Evolutionary conservation across 2,113 vertebrate species (phyloP).

Genomic region (Ptilonorhynchus violaceus): DNA sequence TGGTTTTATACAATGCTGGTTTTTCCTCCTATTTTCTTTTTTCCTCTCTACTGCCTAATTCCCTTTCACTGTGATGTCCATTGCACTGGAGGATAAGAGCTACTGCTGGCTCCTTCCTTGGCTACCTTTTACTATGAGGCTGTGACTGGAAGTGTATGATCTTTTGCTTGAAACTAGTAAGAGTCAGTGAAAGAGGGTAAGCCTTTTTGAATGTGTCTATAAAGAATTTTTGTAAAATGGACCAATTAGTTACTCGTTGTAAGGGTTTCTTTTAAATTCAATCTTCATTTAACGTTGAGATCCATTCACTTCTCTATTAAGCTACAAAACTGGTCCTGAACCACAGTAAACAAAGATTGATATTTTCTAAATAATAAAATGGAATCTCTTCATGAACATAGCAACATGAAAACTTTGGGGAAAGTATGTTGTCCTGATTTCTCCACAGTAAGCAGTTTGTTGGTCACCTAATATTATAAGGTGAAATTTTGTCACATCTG

Average conservation of each 20-base stretch:
- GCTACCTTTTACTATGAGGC: background rate
- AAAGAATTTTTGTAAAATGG: background rate
- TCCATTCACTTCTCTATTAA: background rate
- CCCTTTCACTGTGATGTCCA: background rate
- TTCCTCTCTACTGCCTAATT: background rate
- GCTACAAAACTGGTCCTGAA: background rate
- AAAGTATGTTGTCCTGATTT: background rate
- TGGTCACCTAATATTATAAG: background rate
- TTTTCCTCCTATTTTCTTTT: background rate
- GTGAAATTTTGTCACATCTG: background rate
- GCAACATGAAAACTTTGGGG: background rate
- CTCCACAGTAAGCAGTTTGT: background rate
- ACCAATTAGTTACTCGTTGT: background rate
- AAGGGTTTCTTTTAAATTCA: background rate
- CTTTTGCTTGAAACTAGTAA: background rate
- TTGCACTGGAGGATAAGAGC: background rate
- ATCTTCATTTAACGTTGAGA: background rate
- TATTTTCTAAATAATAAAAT: slow-evolving; percentile 19
- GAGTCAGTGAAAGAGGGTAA: background rate
- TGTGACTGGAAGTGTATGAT: background rate
- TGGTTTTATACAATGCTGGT: background rate
- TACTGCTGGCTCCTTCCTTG: background rate
- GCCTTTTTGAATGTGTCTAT: background rate
- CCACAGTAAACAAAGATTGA: background rate
- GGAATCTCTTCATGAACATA: background rate